A percentile compares a stretch with the other conserved stretches of the same genome.
phyloP scores from a whole-genome alignment of 92 coral and sea anemone species.

The Phenganax subtilis region DNA sequence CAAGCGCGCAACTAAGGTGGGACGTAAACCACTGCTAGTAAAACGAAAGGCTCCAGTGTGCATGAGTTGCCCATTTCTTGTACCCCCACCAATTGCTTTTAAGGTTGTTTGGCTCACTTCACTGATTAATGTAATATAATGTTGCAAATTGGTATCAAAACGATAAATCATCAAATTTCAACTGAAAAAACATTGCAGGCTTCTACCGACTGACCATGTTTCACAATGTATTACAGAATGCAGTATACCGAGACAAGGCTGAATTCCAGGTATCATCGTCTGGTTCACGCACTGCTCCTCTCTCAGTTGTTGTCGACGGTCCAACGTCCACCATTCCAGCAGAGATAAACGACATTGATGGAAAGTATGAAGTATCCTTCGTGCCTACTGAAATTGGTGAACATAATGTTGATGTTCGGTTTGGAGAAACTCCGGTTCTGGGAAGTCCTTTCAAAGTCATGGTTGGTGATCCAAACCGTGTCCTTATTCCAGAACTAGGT shows the following conservation, averaged over 20 bases:
- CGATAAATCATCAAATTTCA: conserved; percentile 27
- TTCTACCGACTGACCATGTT: too few relatives aligned
- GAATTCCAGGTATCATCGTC: conserved; percentile 71
- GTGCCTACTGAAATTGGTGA: conserved; percentile 84
- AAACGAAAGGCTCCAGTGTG: too few relatives aligned
- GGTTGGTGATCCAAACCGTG: conserved; percentile 87
- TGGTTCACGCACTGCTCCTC: conserved; percentile 61
- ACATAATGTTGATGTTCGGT: conserved; percentile 68
- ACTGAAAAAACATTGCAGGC: too few relatives aligned
- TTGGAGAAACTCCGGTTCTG: conserved; percentile 68
- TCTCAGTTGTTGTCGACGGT: conserved; percentile 71
- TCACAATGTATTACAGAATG: conserved; percentile 49
- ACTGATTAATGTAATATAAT: too few relatives aligned
- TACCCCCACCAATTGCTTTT: too few relatives aligned
- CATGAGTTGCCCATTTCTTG: too few relatives aligned
- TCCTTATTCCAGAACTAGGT: conserved; percentile 53
- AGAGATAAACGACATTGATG: conserved; percentile 53
- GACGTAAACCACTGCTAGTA: too few relatives aligned
- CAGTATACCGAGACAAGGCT: conserved; percentile 65
- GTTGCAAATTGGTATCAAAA: conserved; percentile 27
- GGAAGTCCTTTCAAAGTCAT: conserved; percentile 83
- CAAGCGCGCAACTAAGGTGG: too few relatives aligned
- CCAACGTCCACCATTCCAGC: conserved; percentile 63
- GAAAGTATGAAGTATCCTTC: conserved; percentile 64
- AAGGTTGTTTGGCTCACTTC: too few relatives aligned